These are phyloP conservation scores for Cyclopterus lumpus DNA, from an alignment of 2,797 vertebrate genomes.

Conservation along the genomic window DNA sequence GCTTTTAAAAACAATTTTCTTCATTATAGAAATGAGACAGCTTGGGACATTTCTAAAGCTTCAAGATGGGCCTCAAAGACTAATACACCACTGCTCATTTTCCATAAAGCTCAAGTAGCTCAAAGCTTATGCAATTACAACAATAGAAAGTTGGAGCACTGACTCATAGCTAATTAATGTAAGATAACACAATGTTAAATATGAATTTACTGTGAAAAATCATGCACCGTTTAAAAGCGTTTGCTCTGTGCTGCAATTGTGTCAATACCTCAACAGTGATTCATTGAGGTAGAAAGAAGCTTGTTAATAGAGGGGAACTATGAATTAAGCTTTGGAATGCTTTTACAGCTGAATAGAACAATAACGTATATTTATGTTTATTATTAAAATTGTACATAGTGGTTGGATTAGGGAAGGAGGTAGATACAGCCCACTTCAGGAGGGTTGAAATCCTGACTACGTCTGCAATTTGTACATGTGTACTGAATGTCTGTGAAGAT, in stretches of 20 bases:
- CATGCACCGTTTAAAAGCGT: constrained; percentile 1
- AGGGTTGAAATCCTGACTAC: neutral
- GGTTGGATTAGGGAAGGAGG: neutral
- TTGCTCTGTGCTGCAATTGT: constrained; percentile 12
- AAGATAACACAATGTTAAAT: constrained; percentile 28
- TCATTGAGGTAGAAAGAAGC: constrained; percentile 16
- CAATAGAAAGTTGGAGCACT: neutral
- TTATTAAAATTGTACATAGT: neutral
- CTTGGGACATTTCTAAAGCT: constrained; percentile 38
- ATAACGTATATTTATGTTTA: neutral
- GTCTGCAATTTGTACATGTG: neutral
- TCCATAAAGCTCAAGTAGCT: constrained; percentile 26
- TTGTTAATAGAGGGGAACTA: neutral
- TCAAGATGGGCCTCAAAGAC: constrained; percentile 35
- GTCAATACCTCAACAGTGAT: constrained; percentile 15
- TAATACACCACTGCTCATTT: constrained; percentile 31
- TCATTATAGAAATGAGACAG: constrained; percentile 57
- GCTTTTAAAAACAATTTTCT: constrained; percentile 45
- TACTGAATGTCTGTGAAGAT: neutral
- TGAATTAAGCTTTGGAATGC: constrained; percentile 10
- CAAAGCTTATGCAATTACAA: constrained; percentile 45
- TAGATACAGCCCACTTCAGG: neutral
- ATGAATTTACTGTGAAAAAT: constrained; percentile 20
- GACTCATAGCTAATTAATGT: constrained; percentile 40
- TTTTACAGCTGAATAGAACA: constrained; percentile 11